A percentile compares a stretch with the other conserved stretches of the same genome.
phyloP scores from a whole-genome alignment of 2,888 invertebrate species.

The Mythimna loreyi region DNA sequence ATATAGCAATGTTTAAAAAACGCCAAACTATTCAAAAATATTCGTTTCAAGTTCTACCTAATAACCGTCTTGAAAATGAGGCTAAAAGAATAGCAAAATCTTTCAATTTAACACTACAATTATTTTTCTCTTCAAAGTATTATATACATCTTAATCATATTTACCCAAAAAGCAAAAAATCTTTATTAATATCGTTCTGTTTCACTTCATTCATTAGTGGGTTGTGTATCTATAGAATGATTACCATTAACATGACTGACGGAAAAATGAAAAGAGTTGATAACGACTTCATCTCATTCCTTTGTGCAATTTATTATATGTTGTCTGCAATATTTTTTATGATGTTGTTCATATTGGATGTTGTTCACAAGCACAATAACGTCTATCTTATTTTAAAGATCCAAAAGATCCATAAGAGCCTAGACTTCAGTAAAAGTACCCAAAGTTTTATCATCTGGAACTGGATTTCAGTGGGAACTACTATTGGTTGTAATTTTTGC shows the following conservation, averaged over 20 bases:
- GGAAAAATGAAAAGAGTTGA: not conserved
- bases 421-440: constrained; percentile 17
- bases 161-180: not conserved
- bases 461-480: constrained; percentile 27
- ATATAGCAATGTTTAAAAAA: too few relatives aligned
- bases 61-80: not conserved
- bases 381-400: constrained; percentile 39
- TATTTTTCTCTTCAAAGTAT: constrained; percentile 26
- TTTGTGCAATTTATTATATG: not conserved
- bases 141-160: constrained; percentile 5
- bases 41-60: not conserved
- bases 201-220: not conserved
- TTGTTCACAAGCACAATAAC: constrained; percentile 9
- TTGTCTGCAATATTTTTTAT: not conserved
- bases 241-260: not conserved
- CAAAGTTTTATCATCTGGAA: constrained; percentile 30
- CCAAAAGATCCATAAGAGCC: constrained; percentile 36
- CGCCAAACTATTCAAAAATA: too few relatives aligned
- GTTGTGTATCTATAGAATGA: not conserved
- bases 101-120: constrained; percentile 4
- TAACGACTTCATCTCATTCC: not conserved
- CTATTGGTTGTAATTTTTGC: not conserved
- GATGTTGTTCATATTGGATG: constrained; percentile 17
- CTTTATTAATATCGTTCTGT: not conserved
- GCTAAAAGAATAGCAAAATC: constrained; percentile 13